Evolutionary conservation across 2,797 vertebrate genomes (phyloP).

Genomic region (Carduelis carduelis): DNA sequence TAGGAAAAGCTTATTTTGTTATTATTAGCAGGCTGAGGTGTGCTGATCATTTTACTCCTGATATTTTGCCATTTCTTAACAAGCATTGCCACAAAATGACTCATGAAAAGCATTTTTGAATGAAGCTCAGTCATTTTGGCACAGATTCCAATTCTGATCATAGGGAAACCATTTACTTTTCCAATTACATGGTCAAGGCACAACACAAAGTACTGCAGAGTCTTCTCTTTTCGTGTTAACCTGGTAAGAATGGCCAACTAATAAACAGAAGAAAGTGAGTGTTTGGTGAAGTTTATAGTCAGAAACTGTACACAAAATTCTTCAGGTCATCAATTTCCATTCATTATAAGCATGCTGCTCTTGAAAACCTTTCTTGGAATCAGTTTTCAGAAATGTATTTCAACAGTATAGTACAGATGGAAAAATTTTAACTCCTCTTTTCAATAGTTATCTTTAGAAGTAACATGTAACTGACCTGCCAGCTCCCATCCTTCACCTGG

Average conservation of each 20-base stretch:
- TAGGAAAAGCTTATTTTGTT: conserved; percentile 28
- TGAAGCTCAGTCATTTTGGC: conserved; percentile 43
- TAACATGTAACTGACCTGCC: neutral
- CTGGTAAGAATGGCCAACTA: neutral
- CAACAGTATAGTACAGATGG: neutral
- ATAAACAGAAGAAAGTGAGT: conserved; percentile 41
- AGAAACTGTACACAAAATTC: conserved; percentile 5
- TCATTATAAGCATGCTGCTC: neutral
- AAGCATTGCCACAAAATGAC: conserved; percentile 46
- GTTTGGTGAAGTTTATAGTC: conserved; percentile 26
- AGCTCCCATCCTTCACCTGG: neutral
- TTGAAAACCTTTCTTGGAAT: neutral
- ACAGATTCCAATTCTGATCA: conserved; percentile 18
- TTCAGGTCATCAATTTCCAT: conserved; percentile 6
- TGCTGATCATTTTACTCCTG: conserved; percentile 48
- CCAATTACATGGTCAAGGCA: conserved; percentile 38
- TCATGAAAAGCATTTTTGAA: conserved; percentile 44
- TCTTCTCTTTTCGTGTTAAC: neutral
- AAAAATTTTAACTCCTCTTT: neutral
- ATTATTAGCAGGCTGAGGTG: conserved; percentile 45
- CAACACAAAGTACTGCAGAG: neutral
- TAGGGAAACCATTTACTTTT: conserved; percentile 60
- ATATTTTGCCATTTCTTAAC: conserved; percentile 49
- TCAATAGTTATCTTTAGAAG: neutral
- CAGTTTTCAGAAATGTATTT: conserved; percentile 5